A percentile compares a stretch with the other conserved stretches of the same genome.
Evolutionary conservation across 2,888 invertebrate genomes (phyloP).

Genomic region (Rhamphomyia laevipes): DNA sequence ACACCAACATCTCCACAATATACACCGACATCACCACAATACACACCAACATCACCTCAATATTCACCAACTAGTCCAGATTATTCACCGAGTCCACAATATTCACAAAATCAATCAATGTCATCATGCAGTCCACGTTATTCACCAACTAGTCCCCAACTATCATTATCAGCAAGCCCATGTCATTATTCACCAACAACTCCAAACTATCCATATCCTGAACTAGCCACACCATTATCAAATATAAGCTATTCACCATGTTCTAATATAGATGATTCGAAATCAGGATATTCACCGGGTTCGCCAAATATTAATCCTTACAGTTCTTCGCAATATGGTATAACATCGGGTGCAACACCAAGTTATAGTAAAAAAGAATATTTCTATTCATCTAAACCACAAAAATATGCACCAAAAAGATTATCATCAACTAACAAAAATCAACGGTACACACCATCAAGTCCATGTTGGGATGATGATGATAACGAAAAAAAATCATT

Average conservation of each 20-base stretch:
- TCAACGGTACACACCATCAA: not conserved
- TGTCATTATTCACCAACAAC: conserved; percentile 57
- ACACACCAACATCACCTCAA: conserved; percentile 52
- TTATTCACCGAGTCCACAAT: conserved; percentile 63
- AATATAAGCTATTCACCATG: conserved; percentile 41
- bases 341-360: too few species aligned
- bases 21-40: conserved; percentile 54
- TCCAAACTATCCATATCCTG: conserved; percentile 59
- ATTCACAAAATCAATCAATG: conserved; percentile 40
- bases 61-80: conserved; percentile 61
- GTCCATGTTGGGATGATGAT: not conserved
- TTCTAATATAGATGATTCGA: not conserved
- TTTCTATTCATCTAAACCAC: too few species aligned
- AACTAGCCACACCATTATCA: conserved; percentile 51
- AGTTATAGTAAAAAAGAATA: too few species aligned
- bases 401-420: too few species aligned
- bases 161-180: conserved; percentile 40
- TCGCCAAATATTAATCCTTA: too few species aligned
- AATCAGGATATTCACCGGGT: conserved; percentile 46
- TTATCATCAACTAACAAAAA: too few species aligned
- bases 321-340: too few species aligned
- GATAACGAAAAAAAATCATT: not conserved
- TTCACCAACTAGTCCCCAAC: conserved; percentile 56
- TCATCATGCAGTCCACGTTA: conserved; percentile 55
- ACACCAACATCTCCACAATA: conserved; percentile 63